Evolutionary conservation across 2,113 vertebrate species (phyloP), one percentile per base, ranked within the genome.

Genomic region (Hypocryptadius cinnamomeus): DNA sequence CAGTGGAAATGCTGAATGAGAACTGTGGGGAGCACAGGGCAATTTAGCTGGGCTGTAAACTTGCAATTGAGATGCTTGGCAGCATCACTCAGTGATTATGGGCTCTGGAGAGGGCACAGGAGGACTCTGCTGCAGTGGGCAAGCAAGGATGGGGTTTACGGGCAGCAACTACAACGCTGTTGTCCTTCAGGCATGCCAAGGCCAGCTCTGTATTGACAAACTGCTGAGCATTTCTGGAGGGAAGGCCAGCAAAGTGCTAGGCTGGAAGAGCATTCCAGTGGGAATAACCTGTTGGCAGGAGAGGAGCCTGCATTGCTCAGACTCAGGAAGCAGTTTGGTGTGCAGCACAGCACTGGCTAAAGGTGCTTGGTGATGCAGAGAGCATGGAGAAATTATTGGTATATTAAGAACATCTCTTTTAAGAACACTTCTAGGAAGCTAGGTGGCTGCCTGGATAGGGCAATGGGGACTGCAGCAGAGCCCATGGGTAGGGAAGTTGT

Each of bases 41-140:
- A 88, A 91, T 88, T 92, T 88, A 86, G 72, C 48, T 0, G 2
- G 51, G 48, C 85, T 84, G 81, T 83, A 91, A 96, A 79, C 87
- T 85, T 91, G 80, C 71, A 79, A 60, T 89, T 85, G 57, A 47
- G 84, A 23, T 83, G 51, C 60, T 94, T 94, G 89, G 85, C 85
- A 95, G 76, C 61, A 40, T 69, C 7, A 2, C 54, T 45, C 0
- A 0, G 44, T 68, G 68, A 51, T 82, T 70, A 70, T 8, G 72
- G 71, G 61, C 85, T 72, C 28, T 0, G 0, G 69, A 79, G 48
- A 83, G 74, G 82, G 63, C 51, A 48, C 66, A 44, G 79, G 59
- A 92, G 77, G 33, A 37, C 53, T 63, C 33, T 71, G 77, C 61
- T 48, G 71, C 35, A 8, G 25, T 7, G 39, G 80, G 72, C 14